phyloP scores from a whole-genome alignment of 2,797 vertebrate genomes.

The Crocodylus rhombifer region DNA sequence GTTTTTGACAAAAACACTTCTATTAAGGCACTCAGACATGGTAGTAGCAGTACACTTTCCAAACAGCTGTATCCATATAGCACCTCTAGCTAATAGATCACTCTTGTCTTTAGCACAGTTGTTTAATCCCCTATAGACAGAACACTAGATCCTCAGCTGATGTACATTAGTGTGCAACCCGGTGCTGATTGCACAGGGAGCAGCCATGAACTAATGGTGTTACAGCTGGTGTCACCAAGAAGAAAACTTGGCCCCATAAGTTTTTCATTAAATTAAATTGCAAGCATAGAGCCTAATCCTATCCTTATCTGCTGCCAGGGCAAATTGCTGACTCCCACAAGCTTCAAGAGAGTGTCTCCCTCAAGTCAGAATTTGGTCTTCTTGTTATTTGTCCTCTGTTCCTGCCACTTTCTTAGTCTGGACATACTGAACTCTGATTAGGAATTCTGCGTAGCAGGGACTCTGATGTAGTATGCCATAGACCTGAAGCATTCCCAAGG shows the following conservation, averaged over 20 bases:
- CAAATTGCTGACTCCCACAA: neutral
- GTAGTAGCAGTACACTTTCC: neutral
- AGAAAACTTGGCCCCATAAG: neutral
- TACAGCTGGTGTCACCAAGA: neutral
- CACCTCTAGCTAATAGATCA: neutral
- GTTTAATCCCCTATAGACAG: neutral
- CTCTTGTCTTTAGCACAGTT: neutral
- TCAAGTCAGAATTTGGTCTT: neutral
- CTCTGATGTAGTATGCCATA: neutral
- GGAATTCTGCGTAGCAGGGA: neutral
- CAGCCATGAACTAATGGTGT: neutral
- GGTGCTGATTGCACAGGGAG: neutral
- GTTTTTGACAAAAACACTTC: neutral
- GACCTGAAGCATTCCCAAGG: neutral
- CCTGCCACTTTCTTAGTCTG: neutral
- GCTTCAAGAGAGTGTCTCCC: neutral
- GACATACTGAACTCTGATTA: neutral
- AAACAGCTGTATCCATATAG: neutral
- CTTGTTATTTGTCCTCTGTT: neutral
- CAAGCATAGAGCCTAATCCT: neutral
- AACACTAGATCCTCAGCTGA: neutral
- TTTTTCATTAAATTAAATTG: neutral
- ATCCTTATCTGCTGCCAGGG: neutral
- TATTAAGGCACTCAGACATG: neutral
- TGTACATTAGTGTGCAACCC: neutral